Evolutionary conservation across 2,797 vertebrate species (phyloP), one percentile per base, ranked within the genome.

Genomic region (Megaceryle alcyon): DNA sequence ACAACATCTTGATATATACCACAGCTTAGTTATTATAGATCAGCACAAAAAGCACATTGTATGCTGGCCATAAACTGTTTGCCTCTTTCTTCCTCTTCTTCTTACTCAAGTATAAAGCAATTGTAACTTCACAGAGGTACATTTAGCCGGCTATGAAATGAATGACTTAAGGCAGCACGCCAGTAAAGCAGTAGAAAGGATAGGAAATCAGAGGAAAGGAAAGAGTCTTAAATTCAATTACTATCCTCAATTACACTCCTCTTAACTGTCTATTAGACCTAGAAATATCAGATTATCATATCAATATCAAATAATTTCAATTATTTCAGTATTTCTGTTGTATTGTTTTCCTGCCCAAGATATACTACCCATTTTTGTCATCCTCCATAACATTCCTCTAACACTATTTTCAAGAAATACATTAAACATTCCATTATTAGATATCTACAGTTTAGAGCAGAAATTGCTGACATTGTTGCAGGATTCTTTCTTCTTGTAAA

Each of bases 291-390:
- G 82, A 92, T 97, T 94, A 94, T 79, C 44, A 37, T 86, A 35
- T 35, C 12, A 26, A 83, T 82, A 96, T 91, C 85, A 91, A 94
- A 95, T 91, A 4, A 84, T 56, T 85, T 76, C 82, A 94, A 92
- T 94, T 95, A 96, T 96, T 95, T 96, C 29, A 71, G 92, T 82
- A 91, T 91, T 95, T 96, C 53, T 70, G 76, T 65, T 92, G 73
- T 15, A 78, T 79, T 79, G 29, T 68, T 90, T 96, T 97, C 90
- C 90, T 96, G 86, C 53, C 18, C 29, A 57, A 93, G 71, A 91
- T 65, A 75, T 10, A 82, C 43, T 82, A 46, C 44, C 18, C 31
- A 54, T 75, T 93, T 90, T 90, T 88, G 56, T 65, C 7, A 37
- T 88, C 23, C 46, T 73, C 56, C 14, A 8, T 68, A 86, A 72